Evolutionary conservation across 2,113 vertebrate species (phyloP).

Genomic region (Urocolius indicus): DNA sequence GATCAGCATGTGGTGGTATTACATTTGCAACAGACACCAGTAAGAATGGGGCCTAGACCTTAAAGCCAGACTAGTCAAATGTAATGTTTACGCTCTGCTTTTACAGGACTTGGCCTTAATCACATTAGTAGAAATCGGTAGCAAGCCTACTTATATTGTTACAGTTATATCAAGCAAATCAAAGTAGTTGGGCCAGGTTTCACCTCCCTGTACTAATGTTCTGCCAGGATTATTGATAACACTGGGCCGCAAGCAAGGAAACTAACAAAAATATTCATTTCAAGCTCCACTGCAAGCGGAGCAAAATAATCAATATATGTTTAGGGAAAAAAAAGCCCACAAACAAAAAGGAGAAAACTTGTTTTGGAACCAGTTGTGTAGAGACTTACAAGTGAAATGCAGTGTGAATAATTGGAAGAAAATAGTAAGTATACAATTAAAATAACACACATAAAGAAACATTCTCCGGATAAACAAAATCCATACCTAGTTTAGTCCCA

Average conservation of each 20-base stretch:
- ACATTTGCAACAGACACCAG: not conserved
- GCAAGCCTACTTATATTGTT: not conserved
- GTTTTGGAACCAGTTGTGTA: not conserved
- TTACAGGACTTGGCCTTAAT: not conserved
- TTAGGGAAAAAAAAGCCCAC: not conserved
- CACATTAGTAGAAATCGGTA: not conserved
- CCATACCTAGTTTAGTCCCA: not conserved
- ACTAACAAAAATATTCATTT: conserved; percentile 66
- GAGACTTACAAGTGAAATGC: not conserved
- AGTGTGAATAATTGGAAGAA: not conserved
- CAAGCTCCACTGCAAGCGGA: conserved; percentile 54
- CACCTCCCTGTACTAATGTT: conserved; percentile 17
- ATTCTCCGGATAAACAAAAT: not conserved
- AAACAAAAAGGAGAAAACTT: not conserved
- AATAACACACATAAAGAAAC: not conserved
- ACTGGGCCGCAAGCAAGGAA: not conserved
- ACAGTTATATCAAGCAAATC: not conserved
- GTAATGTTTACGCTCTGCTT: not conserved
- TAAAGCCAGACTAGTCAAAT: not conserved
- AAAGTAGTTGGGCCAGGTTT: not conserved
- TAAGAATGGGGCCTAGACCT: not conserved
- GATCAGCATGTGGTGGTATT: rapidly evolving
- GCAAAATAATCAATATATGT: conserved; percentile 62
- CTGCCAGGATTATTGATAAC: conserved; percentile 39
- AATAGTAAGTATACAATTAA: not conserved